Base-by-base conservation (phyloP, 1,140 invertebrate genomes). In the Pseudomyrmex gracilis region DNA sequence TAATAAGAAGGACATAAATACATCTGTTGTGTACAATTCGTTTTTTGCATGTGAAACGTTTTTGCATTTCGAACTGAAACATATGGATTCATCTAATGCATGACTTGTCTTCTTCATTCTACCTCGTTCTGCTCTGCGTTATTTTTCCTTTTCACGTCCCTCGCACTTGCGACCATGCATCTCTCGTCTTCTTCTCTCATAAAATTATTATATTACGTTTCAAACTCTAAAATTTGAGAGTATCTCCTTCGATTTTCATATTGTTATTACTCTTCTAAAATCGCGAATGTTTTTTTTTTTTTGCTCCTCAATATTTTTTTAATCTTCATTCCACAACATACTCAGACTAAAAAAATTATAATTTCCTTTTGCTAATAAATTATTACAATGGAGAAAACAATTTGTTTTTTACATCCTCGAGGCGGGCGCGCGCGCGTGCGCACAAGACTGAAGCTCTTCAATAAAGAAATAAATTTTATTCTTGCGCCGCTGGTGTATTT, bases 51-150 rank as follows among this genome's bases (percentile, higher is more conserved):
- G 24, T 77, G 47, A 5, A 53, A 53, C 61, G 64, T 77, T 68
- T 77, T 68, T 77, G 63, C 63, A 77, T 77, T 77, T 67, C 34
- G 49, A 77, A 77, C 64, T 55, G 17, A 77, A 77, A 77, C 74
- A 67, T 66, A 77, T 45, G 34, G 34, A 77, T 67, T 77, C 73
- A 45, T 53, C n/a, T 43, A 20, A 77, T 67, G 73, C 22, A 67
- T 67, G 47, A 24, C 66, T 67, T 73, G 34, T 73, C 68, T 80
- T 73, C 43, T 58, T 49, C 68, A 73, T 67, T 73, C 47, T 34
- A 55, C 57, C 53, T 82, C 43, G 57, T 51, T 34, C 60, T 8
- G 13, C 58, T 57, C 53, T 80, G 51, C 45, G 20, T 74, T 73
- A 22, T 73, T 71, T 58, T 71, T 73, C 66, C 55, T 34, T 34